phyloP scores from a whole-genome alignment of 64 coral and sea anemone species.

The Montipora capricornis region DNA sequence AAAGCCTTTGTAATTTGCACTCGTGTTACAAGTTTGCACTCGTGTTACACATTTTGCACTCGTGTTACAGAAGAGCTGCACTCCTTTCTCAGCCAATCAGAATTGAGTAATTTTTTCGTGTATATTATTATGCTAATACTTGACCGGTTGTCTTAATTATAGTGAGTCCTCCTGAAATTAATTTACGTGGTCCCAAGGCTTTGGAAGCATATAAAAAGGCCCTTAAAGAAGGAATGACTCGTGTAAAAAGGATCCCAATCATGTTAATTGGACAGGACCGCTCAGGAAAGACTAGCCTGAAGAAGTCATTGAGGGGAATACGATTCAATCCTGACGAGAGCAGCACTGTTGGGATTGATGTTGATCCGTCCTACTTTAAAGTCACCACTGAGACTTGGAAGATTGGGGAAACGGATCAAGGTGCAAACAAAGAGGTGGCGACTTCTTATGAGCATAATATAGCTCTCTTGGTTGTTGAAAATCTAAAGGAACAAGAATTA shows the following conservation, averaged over 20 bases:
- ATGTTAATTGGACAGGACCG: background rate
- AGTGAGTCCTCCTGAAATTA: constrained; percentile 37
- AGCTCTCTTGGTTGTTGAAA: background rate
- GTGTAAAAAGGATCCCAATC: background rate
- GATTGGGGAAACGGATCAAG: background rate
- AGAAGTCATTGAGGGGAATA: background rate
- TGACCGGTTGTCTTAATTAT: background rate
- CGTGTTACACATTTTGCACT: too few species aligned
- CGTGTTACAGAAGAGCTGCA: too few species aligned
- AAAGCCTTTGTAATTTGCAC: too few species aligned
- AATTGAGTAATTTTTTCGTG: too few species aligned
- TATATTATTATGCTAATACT: too few species aligned
- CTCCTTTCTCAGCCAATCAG: too few species aligned
- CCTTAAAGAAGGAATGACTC: constrained; percentile 25
- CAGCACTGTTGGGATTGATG: too few species aligned
- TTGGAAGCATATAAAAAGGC: constrained; percentile 30
- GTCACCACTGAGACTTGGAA: background rate
- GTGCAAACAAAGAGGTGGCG: background rate
- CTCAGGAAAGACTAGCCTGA: too few species aligned
- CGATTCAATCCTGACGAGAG: too few species aligned
- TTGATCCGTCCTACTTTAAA: too few species aligned
- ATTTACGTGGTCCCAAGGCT: constrained; percentile 6
- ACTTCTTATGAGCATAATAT: constrained; percentile 37
- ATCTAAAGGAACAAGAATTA: background rate
- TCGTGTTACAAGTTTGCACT: too few species aligned